These are phyloP conservation scores for Cynodonichthys magdalenae DNA, from an alignment of 2,797 vertebrate species.

Conservation along the genomic window DNA sequence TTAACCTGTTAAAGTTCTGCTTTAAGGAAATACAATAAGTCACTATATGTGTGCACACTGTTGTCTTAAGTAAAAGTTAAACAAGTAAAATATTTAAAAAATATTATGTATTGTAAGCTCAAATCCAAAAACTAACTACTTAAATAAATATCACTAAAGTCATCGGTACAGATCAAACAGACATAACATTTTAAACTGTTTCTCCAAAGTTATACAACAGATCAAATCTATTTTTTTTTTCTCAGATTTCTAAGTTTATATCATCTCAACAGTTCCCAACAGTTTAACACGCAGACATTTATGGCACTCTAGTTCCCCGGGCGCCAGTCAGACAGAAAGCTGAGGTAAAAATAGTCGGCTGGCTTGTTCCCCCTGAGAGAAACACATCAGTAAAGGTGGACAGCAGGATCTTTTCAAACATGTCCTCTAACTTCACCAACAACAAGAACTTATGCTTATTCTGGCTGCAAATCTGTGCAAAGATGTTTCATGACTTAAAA, in stretches of 20 bases:
- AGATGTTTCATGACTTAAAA: neutral
- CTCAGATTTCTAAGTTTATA: too few relatives aligned
- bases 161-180: too few relatives aligned
- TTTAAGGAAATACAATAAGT: too few relatives aligned
- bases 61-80: too few relatives aligned
- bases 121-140: too few relatives aligned
- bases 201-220: neutral
- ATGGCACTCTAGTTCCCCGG: constrained; percentile 64
- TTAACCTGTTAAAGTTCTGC: too few relatives aligned
- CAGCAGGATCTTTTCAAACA: constrained; percentile 18
- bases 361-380: constrained; percentile 60
- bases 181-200: neutral
- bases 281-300: constrained; percentile 33
- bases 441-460: constrained; percentile 1
- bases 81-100: too few relatives aligned
- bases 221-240: neutral
- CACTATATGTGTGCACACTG: too few relatives aligned
- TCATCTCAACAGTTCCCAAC: neutral
- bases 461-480: neutral
- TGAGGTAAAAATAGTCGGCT: constrained; percentile 71
- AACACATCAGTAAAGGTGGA: constrained; percentile 36
- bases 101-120: too few relatives aligned
- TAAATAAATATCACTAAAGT: too few relatives aligned
- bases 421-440: neutral
- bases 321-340: constrained; percentile 70